These are phyloP conservation scores for Zaprionus obscuricornis DNA, from an alignment of 2,888 invertebrate genomes.

Conservation along the genomic window DNA sequence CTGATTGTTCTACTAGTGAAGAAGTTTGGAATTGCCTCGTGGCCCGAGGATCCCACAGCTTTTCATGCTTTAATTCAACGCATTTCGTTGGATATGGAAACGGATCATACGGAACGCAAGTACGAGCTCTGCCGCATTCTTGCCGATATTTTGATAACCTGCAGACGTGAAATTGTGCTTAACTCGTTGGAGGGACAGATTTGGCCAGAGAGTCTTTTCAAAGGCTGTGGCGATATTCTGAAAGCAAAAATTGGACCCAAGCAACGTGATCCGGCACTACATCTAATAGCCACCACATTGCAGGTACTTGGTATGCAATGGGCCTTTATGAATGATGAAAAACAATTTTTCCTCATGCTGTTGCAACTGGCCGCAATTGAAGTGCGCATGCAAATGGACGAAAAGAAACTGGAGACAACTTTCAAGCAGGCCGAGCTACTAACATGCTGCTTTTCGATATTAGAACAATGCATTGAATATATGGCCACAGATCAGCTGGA, in stretches of 20 bases:
- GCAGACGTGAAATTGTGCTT: conserved; percentile 87
- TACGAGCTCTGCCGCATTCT: conserved; percentile 94
- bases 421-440: conserved; percentile 90
- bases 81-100: conserved; percentile 93
- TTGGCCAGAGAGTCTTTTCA: conserved; percentile 92
- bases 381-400: conserved; percentile 96
- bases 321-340: conserved; percentile 91
- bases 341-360: conserved; percentile 91
- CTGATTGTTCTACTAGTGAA: conserved; percentile 90
- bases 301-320: conserved; percentile 93
- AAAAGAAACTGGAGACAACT: conserved; percentile 91
- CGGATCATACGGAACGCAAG: conserved; percentile 94
- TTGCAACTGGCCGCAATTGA: conserved; percentile 95
- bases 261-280: conserved; percentile 94
- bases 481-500: conserved; percentile 92
- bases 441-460: conserved; percentile 91
- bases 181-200: conserved; percentile 88
- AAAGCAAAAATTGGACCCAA: conserved; percentile 93
- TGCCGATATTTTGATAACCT: conserved; percentile 89
- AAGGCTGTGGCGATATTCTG: conserved; percentile 92
- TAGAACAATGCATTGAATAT: conserved; percentile 91
- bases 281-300: conserved; percentile 91
- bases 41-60: conserved; percentile 90
- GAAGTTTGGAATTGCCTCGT: conserved; percentile 89
- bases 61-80: conserved; percentile 93